A percentile compares a stretch with the other conserved stretches of the same genome.
Conservation (phyloP, 2,113 vertebrate genomes). For the Piprites chloris region DNA sequence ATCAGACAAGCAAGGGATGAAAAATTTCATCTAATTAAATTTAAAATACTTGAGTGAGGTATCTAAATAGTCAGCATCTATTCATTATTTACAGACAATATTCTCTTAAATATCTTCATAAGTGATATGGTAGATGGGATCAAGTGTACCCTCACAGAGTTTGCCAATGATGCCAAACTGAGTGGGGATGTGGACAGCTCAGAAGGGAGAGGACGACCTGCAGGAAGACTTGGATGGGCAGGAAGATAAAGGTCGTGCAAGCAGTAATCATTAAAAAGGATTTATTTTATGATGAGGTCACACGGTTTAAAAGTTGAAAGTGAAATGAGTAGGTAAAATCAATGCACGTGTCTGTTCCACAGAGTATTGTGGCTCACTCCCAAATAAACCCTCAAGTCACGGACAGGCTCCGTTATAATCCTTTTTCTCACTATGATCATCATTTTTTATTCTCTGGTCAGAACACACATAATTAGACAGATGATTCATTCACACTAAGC, state of each 20-base stretch:
- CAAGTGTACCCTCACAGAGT: neutral
- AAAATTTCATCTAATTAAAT: neutral
- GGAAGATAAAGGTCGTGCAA: neutral
- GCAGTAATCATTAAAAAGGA: neutral
- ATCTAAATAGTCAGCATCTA: neutral
- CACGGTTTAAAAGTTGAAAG: neutral
- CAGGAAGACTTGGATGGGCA: neutral
- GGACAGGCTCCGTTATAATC: neutral
- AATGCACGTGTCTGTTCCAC: accelerated
- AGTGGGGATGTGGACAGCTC: neutral
- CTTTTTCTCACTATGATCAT: neutral
- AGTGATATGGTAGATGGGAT: neutral
- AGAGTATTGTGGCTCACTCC: neutral
- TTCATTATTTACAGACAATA: neutral
- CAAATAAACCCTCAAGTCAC: neutral
- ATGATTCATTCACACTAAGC: neutral
- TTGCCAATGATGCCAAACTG: neutral
- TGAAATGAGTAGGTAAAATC: accelerated
- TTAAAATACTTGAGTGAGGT: neutral
- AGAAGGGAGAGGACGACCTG: neutral
- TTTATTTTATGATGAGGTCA: neutral
- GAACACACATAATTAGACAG: neutral
- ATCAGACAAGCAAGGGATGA: neutral
- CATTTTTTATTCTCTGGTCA: neutral
- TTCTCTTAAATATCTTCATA: neutral